Percentiles rank a stretch among this genome's conserved stretches.
Evolutionary conservation across 2,888 invertebrate species (phyloP).

Genomic region (Drosophila fungiperda): DNA sequence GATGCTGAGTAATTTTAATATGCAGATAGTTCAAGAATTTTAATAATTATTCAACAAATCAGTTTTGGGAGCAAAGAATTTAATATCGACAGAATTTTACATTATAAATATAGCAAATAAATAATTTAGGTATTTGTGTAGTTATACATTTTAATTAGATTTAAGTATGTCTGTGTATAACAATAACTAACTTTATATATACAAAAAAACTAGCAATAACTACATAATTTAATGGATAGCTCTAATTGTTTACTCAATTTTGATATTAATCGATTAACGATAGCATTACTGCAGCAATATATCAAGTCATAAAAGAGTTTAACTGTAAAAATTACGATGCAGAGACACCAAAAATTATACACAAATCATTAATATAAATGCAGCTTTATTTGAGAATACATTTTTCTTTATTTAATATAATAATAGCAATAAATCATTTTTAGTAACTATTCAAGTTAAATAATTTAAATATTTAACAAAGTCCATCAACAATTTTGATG

Average conservation of each 20-base stretch:
- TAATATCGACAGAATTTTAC: not conserved
- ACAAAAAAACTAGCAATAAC: not conserved
- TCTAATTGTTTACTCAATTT: not conserved
- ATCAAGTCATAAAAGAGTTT: not conserved
- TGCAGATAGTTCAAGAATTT: conserved; percentile 31
- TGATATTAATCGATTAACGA: not conserved
- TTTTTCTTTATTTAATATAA: not conserved
- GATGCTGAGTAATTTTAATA: conserved; percentile 10
- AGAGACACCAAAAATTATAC: not conserved
- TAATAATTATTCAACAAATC: not conserved
- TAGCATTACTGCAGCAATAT: not conserved
- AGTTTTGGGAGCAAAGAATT: not conserved
- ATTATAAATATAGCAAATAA: too few relatives aligned
- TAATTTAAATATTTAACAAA: not conserved
- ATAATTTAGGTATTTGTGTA: not conserved
- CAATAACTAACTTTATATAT: not conserved
- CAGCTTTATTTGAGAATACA: not conserved
- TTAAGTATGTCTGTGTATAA: not conserved
- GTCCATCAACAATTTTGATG: not conserved
- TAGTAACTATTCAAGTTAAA: not conserved
- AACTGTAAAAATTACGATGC: not conserved
- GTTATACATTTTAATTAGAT: fast-evolving
- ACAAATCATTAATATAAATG: not conserved
- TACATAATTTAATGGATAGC: not conserved
- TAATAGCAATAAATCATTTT: not conserved